phyloP scores from a whole-genome alignment of 2,888 invertebrate species.

The Selenia dentaria region DNA sequence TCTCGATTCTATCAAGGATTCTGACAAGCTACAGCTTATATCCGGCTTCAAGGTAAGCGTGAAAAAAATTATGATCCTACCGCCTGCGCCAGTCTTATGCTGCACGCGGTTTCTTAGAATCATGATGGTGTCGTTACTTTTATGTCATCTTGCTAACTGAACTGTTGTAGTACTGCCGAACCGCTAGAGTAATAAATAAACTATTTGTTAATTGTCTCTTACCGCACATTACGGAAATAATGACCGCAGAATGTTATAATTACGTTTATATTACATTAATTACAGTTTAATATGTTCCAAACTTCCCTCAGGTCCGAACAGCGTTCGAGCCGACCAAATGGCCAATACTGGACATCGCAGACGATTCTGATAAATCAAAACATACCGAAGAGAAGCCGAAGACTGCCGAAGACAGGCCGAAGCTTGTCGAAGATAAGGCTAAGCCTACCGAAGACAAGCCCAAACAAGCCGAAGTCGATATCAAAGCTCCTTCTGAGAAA shows the following conservation, averaged over 20 bases:
- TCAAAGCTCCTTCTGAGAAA: constrained; percentile 1
- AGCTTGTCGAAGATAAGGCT: constrained; percentile 1
- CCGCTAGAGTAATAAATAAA: no score
- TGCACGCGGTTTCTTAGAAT: no score
- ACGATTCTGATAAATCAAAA: constrained; percentile 47
- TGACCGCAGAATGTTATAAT: no score
- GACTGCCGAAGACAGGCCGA: constrained; percentile 8
- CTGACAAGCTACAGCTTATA: constrained; percentile 93
- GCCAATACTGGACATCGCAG: constrained; percentile 90
- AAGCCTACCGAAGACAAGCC: constrained; percentile 7
- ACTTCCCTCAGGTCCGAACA: constrained; percentile 94
- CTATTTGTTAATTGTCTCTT: no score
- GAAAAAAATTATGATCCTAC: no score
- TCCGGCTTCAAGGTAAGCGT: constrained; percentile 88
- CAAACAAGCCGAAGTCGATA: constrained; percentile 2
- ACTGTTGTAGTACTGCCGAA: no score
- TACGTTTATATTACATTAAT: no score
- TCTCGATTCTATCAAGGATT: constrained; percentile 93
- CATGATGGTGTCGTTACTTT: no score
- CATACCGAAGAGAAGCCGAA: constrained; percentile 32
- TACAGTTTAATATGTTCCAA: no score
- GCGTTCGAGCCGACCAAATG: constrained; percentile 93
- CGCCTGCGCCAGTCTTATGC: no score
- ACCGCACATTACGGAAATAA: no score
- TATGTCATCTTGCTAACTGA: no score